Conservation (phyloP, 1,140 invertebrate genomes). For the Marisa cornuarietis region DNA sequence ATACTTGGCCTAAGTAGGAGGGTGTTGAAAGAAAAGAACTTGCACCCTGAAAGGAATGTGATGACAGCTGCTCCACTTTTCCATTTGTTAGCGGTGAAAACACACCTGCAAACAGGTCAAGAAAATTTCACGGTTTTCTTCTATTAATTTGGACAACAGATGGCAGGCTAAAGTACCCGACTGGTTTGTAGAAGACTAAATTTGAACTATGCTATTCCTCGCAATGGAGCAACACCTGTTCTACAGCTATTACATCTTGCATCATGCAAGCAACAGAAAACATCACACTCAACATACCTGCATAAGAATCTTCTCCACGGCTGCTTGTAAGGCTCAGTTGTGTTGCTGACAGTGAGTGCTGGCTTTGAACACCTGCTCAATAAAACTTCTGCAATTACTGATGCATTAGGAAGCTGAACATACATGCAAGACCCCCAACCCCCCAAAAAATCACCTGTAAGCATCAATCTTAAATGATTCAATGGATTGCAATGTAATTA, state of each 20-base stretch:
- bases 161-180: too few species aligned
- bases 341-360: slow-evolving; percentile 11
- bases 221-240: background rate
- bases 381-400: background rate
- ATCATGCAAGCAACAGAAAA: background rate
- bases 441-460: background rate
- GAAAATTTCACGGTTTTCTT: too few species aligned
- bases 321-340: slow-evolving; percentile 8
- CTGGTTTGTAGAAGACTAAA: too few species aligned
- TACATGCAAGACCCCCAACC: background rate
- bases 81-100: slow-evolving; percentile 16
- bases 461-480: background rate
- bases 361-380: background rate
- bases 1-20: slow-evolving; percentile 8
- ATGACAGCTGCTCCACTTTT: background rate
- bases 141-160: too few species aligned
- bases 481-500: background rate
- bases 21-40: slow-evolving; percentile 5
- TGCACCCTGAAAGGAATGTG: background rate
- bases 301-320: background rate
- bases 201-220: background rate
- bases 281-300: background rate
- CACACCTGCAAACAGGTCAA: slow-evolving; percentile 1
- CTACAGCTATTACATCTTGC: background rate
- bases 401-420: background rate